Conservation (phyloP, 2,888 invertebrate genomes). For the Cristatella mucedo region DNA sequence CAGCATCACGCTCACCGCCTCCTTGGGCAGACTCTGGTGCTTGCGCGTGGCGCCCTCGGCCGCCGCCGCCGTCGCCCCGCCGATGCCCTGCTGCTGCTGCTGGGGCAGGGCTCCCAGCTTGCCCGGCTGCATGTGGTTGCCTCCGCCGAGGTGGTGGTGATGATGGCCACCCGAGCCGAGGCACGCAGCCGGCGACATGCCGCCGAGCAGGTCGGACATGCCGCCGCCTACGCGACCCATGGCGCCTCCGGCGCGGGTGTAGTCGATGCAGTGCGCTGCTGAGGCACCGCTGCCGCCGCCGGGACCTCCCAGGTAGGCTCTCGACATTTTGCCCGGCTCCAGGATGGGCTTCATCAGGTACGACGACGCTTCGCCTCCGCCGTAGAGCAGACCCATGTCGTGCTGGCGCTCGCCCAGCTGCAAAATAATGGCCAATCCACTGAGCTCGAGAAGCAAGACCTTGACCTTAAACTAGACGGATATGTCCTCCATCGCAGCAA, state of each 20-base stretch:
- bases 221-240: constrained; percentile 7
- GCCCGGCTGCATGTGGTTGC: neutral
- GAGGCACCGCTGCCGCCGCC: constrained; percentile 9
- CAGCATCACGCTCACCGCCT: constrained; percentile 37
- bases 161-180: neutral
- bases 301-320: neutral
- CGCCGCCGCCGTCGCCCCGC: constrained; percentile 4
- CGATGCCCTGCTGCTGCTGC: constrained; percentile 5
- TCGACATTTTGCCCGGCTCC: too few species aligned
- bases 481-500: too few species aligned
- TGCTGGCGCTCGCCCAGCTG: too few species aligned
- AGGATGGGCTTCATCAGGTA: too few species aligned
- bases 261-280: constrained; percentile 11
- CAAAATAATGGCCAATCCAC: too few species aligned
- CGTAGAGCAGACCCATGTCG: too few species aligned
- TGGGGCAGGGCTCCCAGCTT: constrained; percentile 1
- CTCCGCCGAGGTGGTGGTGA: neutral
- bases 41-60: constrained; percentile 14
- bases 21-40: constrained; percentile 31
- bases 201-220: constrained; percentile 8
- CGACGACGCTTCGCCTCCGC: too few species aligned
- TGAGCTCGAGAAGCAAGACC: too few species aligned
- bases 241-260: neutral
- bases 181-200: neutral
- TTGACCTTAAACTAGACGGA: too few species aligned